phyloP scores from a whole-genome alignment of 2,113 vertebrate genomes.

The Aix galericulata region DNA sequence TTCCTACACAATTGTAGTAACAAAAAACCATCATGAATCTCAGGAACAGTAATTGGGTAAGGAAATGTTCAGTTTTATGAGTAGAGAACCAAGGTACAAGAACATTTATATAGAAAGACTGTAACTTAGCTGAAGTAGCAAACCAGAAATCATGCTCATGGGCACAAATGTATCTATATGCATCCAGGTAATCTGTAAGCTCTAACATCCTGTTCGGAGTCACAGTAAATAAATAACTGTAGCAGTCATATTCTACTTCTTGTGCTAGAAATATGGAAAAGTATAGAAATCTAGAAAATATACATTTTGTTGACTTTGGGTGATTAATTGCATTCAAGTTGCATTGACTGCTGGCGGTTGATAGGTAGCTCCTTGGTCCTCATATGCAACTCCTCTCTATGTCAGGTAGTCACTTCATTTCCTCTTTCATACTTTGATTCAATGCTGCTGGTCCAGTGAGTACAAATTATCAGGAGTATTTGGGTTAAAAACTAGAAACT shows the following conservation, averaged over 20 bases:
- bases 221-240: background rate
- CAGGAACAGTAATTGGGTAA: background rate
- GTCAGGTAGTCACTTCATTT: background rate
- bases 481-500: background rate
- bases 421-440: background rate
- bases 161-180: fast-evolving
- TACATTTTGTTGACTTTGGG: background rate
- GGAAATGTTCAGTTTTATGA: background rate
- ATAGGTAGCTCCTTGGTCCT: background rate
- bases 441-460: background rate
- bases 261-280: background rate
- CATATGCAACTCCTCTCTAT: background rate
- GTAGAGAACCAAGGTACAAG: background rate
- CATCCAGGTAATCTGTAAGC: background rate
- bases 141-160: background rate
- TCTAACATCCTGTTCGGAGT: background rate
- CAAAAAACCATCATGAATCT: background rate
- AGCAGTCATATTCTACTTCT: background rate
- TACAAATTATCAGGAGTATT: background rate
- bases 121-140: background rate
- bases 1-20: background rate
- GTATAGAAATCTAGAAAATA: background rate
- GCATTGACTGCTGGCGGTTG: background rate
- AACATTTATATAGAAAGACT: background rate
- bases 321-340: background rate